Evolutionary conservation across 2,888 invertebrate species (phyloP).

Genomic region (Epiblema foenella): DNA sequence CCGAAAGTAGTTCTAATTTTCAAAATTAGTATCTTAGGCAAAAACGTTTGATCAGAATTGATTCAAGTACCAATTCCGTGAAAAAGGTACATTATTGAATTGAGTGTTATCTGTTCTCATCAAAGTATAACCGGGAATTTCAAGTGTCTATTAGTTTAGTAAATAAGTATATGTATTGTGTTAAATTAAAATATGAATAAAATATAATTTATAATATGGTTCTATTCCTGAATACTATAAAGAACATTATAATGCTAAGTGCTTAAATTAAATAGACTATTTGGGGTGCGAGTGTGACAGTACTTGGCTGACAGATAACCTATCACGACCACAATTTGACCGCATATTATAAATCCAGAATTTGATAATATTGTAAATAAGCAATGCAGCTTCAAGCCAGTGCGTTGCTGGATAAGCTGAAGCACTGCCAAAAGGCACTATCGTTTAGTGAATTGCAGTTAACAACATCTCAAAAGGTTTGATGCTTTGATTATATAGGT

Average conservation of each 20-base stretch:
- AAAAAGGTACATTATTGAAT: background rate
- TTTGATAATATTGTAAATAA: conserved; percentile 22
- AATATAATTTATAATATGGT: background rate
- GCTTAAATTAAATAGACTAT: conserved; percentile 38
- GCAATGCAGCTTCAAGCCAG: conserved; percentile 83
- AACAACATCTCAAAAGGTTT: conserved; percentile 89
- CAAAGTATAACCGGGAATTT: conserved; percentile 46
- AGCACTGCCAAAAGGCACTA: conserved; percentile 78
- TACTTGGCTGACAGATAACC: conserved; percentile 64
- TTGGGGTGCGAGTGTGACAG: conserved; percentile 45
- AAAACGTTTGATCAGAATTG: background rate
- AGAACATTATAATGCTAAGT: conserved; percentile 7
- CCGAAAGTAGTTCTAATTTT: background rate
- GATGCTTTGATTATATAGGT: conserved; percentile 37
- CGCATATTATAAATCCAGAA: conserved; percentile 31
- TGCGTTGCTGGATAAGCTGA: conserved; percentile 82
- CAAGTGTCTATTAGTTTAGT: conserved; percentile 25
- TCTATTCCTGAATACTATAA: background rate
- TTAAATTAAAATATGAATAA: conserved; percentile 40
- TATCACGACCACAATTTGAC: conserved; percentile 47
- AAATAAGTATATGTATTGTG: conserved; percentile 44
- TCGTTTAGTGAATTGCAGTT: conserved; percentile 82
- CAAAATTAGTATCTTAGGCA: background rate
- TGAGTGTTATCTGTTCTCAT: conserved; percentile 13
- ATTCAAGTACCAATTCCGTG: background rate